phyloP scores from a whole-genome alignment of 2,113 vertebrate species.

The Passer montanus region DNA sequence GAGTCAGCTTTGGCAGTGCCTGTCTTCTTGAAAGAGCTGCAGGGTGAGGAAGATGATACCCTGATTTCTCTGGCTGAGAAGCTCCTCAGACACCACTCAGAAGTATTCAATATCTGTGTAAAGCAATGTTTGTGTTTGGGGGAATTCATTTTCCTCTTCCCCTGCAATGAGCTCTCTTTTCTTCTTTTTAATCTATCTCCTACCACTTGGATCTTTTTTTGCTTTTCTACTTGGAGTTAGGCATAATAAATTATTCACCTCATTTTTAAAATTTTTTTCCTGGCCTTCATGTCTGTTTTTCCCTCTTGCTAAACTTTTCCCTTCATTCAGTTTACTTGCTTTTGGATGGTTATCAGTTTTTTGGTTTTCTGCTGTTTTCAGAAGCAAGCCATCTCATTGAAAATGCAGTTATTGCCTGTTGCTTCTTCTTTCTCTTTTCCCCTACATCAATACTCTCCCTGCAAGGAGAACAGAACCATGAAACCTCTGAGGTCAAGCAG shows the following conservation, averaged over 20 bases:
- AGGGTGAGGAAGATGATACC: background rate
- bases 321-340: slow-evolving; percentile 43
- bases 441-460: slow-evolving; percentile 50
- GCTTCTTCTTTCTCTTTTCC: slow-evolving; percentile 29
- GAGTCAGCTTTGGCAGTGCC: background rate
- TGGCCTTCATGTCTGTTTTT: slow-evolving; percentile 5
- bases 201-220: background rate
- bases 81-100: background rate
- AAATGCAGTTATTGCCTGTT: slow-evolving; percentile 54
- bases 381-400: slow-evolving; percentile 43
- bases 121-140: background rate
- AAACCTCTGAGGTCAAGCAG: slow-evolving; percentile 50
- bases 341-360: slow-evolving; percentile 25
- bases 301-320: slow-evolving; percentile 5
- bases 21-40: background rate
- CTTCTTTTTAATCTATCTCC: background rate
- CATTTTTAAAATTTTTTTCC: background rate
- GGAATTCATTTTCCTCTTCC: background rate
- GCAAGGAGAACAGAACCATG: slow-evolving; percentile 33
- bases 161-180: background rate
- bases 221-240: background rate
- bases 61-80: background rate
- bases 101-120: background rate
- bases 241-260: slow-evolving; percentile 51
- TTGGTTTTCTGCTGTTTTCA: slow-evolving; percentile 49